These are phyloP conservation scores for Trachelipus rathkii DNA, from an alignment of 1,140 invertebrate genomes.

Conservation along the genomic window DNA sequence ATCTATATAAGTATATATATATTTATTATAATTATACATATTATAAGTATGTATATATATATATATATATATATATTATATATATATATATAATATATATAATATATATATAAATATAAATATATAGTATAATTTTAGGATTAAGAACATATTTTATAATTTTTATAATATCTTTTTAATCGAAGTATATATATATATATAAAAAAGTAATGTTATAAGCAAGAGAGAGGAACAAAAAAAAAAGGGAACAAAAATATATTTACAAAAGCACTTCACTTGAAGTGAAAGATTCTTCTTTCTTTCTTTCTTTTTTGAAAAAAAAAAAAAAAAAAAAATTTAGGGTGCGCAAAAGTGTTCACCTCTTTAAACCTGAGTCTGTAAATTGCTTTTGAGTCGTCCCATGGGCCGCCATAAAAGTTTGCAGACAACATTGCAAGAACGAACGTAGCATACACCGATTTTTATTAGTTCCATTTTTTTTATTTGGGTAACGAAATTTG, in stretches of 20 bases:
- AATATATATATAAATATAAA: no score
- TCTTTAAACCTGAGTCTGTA: constrained; percentile 12
- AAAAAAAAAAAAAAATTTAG: neutral
- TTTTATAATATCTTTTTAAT: no score
- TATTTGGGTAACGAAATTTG: no score
- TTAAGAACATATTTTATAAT: no score
- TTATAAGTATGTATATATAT: constrained; percentile 16
- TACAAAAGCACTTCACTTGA: neutral
- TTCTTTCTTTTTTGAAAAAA: neutral
- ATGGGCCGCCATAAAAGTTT: constrained; percentile 7
- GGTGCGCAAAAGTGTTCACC: constrained; percentile 10
- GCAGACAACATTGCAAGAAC: constrained; percentile 5
- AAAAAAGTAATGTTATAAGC: no score
- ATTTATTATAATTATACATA: no score
- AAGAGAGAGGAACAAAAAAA: neutral
- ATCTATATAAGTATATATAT: no score
- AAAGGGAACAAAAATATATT: neutral
- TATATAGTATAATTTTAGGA: no score
- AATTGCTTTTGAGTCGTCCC: constrained; percentile 2
- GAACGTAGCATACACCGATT: no score
- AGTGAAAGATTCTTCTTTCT: neutral
- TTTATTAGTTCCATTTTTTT: no score
- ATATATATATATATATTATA: constrained; percentile 15
- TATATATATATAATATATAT: constrained; percentile 5
- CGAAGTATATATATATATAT: no score